These are phyloP conservation scores for Macrobrachium nipponense DNA, from an alignment of 1,140 invertebrate genomes.

Conservation along the genomic window DNA sequence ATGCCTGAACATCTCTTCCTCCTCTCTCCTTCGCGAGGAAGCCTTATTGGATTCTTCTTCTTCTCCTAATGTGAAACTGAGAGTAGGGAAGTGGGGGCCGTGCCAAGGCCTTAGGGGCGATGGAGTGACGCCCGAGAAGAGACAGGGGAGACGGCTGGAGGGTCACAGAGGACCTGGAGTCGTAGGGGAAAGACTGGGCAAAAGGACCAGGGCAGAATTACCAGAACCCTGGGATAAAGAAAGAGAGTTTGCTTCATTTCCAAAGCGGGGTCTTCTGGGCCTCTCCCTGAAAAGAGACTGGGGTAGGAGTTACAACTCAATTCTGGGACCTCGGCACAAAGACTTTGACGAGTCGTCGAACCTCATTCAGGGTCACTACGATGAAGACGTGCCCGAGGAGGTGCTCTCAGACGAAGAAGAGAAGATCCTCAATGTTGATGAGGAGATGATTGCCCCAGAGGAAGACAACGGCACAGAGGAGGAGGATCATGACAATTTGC, in stretches of 20 bases:
- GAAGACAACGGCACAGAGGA: not conserved
- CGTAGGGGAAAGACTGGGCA: no score
- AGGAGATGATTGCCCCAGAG: not conserved
- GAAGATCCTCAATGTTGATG: not conserved
- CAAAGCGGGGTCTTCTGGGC: no score
- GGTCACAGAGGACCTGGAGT: no score
- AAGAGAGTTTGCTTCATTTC: no score
- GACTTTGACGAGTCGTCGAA: no score
- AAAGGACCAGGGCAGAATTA: no score
- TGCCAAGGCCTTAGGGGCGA: slow-evolving; percentile 4
- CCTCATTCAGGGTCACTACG: no score
- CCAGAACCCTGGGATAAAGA: no score
- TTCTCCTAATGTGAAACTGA: slow-evolving; percentile 11
- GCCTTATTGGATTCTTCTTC: not conserved
- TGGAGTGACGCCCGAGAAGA: not conserved
- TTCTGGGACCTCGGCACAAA: no score
- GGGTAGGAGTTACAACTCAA: no score
- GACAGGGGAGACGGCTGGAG: not conserved
- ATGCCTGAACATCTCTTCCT: slow-evolving; percentile 15
- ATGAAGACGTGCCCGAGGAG: not conserved
- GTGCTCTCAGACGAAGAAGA: not conserved
- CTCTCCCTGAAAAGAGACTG: no score
- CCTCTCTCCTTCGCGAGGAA: not conserved
- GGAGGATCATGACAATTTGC: not conserved
- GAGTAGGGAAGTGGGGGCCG: slow-evolving; percentile 44